Evolutionary conservation across 2,797 vertebrate genomes (phyloP), one percentile per base, ranked within the genome.

Genomic region (Scomberomorus guttatus): DNA sequence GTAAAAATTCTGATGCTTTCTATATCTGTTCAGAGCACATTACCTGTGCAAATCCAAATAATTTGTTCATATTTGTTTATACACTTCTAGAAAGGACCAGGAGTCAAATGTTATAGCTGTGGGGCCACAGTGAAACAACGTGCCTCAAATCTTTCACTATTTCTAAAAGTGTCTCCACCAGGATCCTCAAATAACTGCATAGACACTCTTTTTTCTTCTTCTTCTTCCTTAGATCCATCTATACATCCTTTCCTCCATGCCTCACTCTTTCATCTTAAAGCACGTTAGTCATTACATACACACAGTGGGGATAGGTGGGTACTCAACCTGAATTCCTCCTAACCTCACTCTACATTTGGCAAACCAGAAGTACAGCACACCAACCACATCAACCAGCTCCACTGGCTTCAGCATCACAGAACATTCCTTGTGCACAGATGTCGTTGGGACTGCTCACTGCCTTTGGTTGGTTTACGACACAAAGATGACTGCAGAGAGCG

Each of bases 351-450:
- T 78, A 66, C 82, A 78, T 87, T 84, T 83, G 75, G 82, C 71
- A 62, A 74, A 83, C 65, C 79, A 62, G 68, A 77, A 60, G 81
- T 50, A 61, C 78, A 70, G 82, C 22, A 13, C 1, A 54, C 0
- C 29, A 0, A 86, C 89, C 90, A 88, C 92, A 87, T 59, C 80
- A 75, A 77, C 77, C 56, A 4, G 72, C 76, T 83, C 39, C 48
- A 2, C 85, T 72, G 37, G 81, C 64, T 58, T 14, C 65, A 46
- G 79, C 34, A 55, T 82, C 87, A 80, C 84, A 90, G 61, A 75
- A 44, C 90, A 85, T 86, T 90, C 90, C 77, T 79, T 68, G 58
- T 85, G 78, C 46, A 17, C 78, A 84, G 81, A 88, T 83, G 85
- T 52, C 75, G 48, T 2, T 34, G 71, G 55, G 57, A 69, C 74